These are phyloP conservation scores for Tretioscincus oriximinensis DNA, from an alignment of 2,113 vertebrate species.

Conservation along the genomic window DNA sequence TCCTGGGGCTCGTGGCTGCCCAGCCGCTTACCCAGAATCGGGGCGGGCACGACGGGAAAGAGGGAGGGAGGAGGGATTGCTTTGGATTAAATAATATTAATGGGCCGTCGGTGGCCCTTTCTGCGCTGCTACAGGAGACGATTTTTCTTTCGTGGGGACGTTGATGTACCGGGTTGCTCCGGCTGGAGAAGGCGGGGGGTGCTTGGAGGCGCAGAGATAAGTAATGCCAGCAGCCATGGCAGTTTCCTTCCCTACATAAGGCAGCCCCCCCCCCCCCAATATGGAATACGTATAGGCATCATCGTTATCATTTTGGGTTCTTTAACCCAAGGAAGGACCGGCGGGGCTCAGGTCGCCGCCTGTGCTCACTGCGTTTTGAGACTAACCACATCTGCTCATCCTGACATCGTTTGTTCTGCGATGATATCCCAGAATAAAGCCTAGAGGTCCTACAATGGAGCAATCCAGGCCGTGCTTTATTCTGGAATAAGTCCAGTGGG, in stretches of 20 bases:
- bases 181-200: not conserved
- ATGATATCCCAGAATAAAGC: no score
- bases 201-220: not conserved
- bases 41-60: not conserved
- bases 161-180: constrained; percentile 57
- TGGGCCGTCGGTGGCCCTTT: constrained; percentile 21
- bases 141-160: constrained; percentile 56
- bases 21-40: not conserved
- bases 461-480: no score
- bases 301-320: not conserved
- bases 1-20: not conserved
- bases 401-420: no score
- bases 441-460: no score
- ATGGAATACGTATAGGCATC: not conserved
- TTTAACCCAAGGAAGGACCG: not conserved
- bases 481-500: no score
- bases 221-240: constrained; percentile 53
- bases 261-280: not conserved
- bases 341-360: no score
- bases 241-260: not conserved
- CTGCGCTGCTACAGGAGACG: constrained; percentile 15
- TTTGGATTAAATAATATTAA: constrained; percentile 45
- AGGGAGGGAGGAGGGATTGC: not conserved
- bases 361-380: no score
- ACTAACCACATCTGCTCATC: no score